Base-by-base conservation (phyloP, 2,113 vertebrate genomes). In the Struthio camelus region DNA sequence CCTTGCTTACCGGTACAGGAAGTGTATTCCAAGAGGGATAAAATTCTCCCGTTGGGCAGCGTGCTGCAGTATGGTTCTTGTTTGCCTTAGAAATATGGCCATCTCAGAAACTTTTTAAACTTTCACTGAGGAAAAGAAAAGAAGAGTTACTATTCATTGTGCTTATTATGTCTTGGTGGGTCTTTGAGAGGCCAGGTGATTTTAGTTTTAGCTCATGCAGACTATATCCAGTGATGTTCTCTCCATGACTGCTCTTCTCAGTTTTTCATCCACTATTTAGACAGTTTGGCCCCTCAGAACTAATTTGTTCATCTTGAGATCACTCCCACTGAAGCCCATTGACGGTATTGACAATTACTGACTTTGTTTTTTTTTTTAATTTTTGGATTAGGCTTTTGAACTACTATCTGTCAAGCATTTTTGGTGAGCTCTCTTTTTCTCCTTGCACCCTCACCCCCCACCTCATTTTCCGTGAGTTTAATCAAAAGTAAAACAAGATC, bases 261-360 rank as follows among this genome's bases (percentile, higher is more conserved):
- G 90, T 96, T 94, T 97, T 95, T 86, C 75, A 67, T 94, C 85
- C 91, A 48, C 92, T 86, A 56, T 67, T 97, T 80, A 97, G 82
- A 97, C 89, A 54, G 19, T 96, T 82, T 86, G 72, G 89, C 90
- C 87, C 87, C 16, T 65, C 83, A 96, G 88, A 87, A 83, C 56
- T 59, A 14, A 42, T 86, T 93, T 79, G 56, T 93, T 90, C 32
- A 71, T 85, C 94, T 80, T 71, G 46, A 88, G 61, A 83, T 78
- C 24, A 27, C 40, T 90, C 11, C 5, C 51, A 46, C 22, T 64
- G 32, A 89, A 89, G 69, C 42, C 30, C 32, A 48, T 48, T 48
- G 80, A 32, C 42, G 73, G 54, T 40, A 62, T 34, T 56, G 40
- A 7, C 51, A 88, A 83, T 70, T 71, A 70, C 19, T 53, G 32